Evolutionary conservation across 1,140 invertebrate species (phyloP), one percentile per base, ranked within the genome.

Genomic region (Drosophila eugracilis): DNA sequence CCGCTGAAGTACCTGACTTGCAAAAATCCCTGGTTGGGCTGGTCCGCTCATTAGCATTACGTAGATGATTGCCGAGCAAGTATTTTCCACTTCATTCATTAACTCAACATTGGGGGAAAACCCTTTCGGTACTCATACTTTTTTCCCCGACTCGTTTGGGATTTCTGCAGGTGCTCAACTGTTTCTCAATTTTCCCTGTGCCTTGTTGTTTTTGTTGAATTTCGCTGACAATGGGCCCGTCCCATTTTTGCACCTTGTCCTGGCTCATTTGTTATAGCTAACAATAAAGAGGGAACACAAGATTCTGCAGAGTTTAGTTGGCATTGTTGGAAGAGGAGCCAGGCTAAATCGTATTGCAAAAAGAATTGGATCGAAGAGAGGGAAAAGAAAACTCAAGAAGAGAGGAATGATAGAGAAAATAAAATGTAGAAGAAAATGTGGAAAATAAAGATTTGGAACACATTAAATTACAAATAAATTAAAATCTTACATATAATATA

Each of bases 171-270:
- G 83, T 88, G 83, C 71, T 53, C 24, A 26, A 21, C 26, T 59
- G 34, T 12, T 32, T 39, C 52, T 49, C 44, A 32, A 62, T 47
- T 36, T 47, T 57, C 42, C 52, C 12, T 14, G 9, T 1, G 4
- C 10, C 17, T 24, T 34, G 44, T 58, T 72, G 45, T 81, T 65
- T 6, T 4, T 26, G 21, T 17, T 9, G 28, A 44, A 36, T 77
- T 77, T 78, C 7, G 66, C 57, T 57, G 59, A 88, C 78, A 88
- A 88, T 72, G 58, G 59, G 65, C 37, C 66, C 72, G 63, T 90
- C 84, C 89, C 67, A 90, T 76, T 84, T 90, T 90, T 90, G 89
- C 89, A 90, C 89, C 89, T 90, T 90, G 89, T 81, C 44, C 30
- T 50, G 49, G 15, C 48, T 45, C 45, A 48, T 59, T 74, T 78